These are phyloP conservation scores for Phenacoccus solenopsis DNA, from an alignment of 1,140 invertebrate genomes.

Conservation along the genomic window DNA sequence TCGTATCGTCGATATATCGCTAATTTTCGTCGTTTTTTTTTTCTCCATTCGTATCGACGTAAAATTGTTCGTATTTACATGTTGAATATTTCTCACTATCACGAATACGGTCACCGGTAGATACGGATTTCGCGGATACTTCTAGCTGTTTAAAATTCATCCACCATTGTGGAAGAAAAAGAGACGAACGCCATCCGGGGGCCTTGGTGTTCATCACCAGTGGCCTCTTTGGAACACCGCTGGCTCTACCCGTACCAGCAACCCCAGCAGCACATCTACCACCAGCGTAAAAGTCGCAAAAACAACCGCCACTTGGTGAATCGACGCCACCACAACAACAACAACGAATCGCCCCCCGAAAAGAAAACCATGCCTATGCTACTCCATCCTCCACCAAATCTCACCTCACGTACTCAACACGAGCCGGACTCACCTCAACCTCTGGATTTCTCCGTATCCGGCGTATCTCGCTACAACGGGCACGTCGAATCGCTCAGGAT, in stretches of 20 bases:
- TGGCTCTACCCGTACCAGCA: not conserved
- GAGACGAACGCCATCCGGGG: constrained; percentile 2
- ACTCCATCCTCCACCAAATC: not conserved
- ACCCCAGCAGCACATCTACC: not conserved
- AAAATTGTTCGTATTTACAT: no score
- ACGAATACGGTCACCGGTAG: no score
- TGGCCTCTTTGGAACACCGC: constrained; percentile 8
- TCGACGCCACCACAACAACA: constrained; percentile 3
- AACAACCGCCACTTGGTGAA: not conserved
- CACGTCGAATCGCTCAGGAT: not conserved
- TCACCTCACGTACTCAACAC: not conserved
- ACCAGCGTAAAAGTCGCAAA: not conserved
- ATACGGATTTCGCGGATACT: no score
- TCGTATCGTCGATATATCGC: no score
- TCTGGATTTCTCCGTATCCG: constrained; percentile 4
- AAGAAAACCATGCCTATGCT: constrained; percentile 7
- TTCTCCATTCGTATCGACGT: no score
- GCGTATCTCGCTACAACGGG: not conserved
- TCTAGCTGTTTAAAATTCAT: not conserved
- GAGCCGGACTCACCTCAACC: constrained; percentile 6
- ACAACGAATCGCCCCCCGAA: constrained; percentile 5
- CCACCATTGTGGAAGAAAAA: constrained; percentile 16
- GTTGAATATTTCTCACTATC: no score
- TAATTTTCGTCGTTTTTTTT: no score
- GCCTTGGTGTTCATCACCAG: constrained; percentile 8